Evolutionary conservation across 2,888 invertebrate genomes (phyloP), one percentile per base, ranked within the genome.

Genomic region (Acrocyrtus sp.): DNA sequence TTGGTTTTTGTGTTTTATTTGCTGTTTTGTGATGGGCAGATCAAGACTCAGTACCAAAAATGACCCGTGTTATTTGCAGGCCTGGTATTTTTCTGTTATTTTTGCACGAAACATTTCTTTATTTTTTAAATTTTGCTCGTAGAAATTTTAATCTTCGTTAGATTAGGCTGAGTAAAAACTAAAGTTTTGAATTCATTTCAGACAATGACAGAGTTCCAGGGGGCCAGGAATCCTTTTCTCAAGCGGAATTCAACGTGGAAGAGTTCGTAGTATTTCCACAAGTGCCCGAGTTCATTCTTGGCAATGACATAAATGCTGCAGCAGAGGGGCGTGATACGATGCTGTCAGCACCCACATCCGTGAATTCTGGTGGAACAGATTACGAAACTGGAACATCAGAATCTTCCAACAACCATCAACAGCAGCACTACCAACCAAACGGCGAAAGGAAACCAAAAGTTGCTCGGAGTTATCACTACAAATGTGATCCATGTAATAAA

Each of bases 221-320:
- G n/a, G 70, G 70, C n/a, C 66, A 74, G 27, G 62, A 74, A 39
- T 65, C 72, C 27, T 72, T 72, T 34, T 60, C 65, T 19, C 74
- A 75, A 47, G 63, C 74, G 6, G 74, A 75, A 39, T 75, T 75
- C 41, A 70, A 75, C 26, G 74, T 75, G 8, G 74, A 75, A 51
- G 74, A 75, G 56, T 75, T 75, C 24, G 74, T 75, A 6, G 74
- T 75, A 48, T 75, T 75, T 61, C 74, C 74, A 22, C 74, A 70
- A 47, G 74, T 75, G 45, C 74, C 74, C 6, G 74, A 75, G 26
- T 75, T 75, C 57, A 70, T 74, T 22, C 21, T 74, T 17, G 74
- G 74, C 34, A 63, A 68, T 24, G 74, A 74, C 34, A 62, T 74
- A 15, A 68, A 65, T 22, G 65, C 72, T 21, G 68, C 67, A 6